Evolutionary conservation across 2,113 vertebrate species (phyloP), one percentile per base, ranked within the genome.

Genomic region (Cryptomyrus ogoouensis): DNA sequence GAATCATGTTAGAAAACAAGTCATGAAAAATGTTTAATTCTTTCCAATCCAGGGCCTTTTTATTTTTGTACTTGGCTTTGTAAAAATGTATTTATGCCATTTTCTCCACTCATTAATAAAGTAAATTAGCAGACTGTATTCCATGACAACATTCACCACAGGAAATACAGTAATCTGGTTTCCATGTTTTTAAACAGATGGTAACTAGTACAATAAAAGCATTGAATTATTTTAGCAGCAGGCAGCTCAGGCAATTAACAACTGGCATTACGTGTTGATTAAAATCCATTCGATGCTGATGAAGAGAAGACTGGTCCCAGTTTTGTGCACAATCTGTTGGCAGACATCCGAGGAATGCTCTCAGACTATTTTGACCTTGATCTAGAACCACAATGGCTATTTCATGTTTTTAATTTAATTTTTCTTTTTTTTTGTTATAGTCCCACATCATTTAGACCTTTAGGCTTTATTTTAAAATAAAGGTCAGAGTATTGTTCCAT

Each of bases 191-290:
- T 93, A 95, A 96, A 96, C 96, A 96, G 96, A 96, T 96, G 96
- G 96, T 95, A 95, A 95, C 93, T 94, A 94, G 93, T 93, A 94
- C 93, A 95, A 94, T 94, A 93, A 94, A 96, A 95, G 94, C 96
- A 96, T 94, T 95, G 95, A 95, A 96, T 96, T 94, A 96, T 96
- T 95, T 96, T 95, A 96, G 91, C 95, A 95, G 95, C 95, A 92
- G 95, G 95, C 93, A 90, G 92, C 93, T 92, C 93, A 95, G 94
- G 94, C 95, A 96, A 96, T 96, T 96, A 96, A 96, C 95, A 96
- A 96, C 96, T 95, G 94, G 94, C 95, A 94, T 95, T 94, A 96
- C 95, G 96, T 96, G 96, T 96, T 96, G 96, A 96, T 96, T 96
- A 96, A 96, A 96, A 95, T 95, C 95, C 94, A 95, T 95, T 95